Evolutionary conservation across 30 jellyfish, hydroid and myxozoan genomes (phyloP).

Genomic region (Nemopilema nomurai): DNA sequence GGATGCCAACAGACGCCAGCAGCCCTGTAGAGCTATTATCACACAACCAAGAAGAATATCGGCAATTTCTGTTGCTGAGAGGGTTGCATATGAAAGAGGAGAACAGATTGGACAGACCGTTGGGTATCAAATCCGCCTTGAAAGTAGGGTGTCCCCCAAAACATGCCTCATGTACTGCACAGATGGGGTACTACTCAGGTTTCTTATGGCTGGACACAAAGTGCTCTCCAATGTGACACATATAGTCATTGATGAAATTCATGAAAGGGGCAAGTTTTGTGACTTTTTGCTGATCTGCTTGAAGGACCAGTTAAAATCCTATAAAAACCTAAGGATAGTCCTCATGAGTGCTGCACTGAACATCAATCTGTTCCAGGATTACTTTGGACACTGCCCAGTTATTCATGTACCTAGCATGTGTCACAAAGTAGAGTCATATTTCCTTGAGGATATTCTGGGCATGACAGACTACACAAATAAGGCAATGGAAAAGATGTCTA

Average conservation of each 20-base stretch:
- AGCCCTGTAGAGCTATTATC: constrained; percentile 69
- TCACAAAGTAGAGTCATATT: constrained; percentile 63
- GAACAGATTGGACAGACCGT: constrained; percentile 85
- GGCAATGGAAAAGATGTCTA: constrained; percentile 46
- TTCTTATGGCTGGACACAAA: constrained; percentile 81
- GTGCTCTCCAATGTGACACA: constrained; percentile 65
- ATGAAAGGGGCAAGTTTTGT: constrained; percentile 71
- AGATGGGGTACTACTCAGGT: constrained; percentile 69
- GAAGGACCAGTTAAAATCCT: constrained; percentile 66
- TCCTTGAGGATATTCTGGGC: constrained; percentile 65
- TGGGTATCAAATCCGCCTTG: constrained; percentile 81
- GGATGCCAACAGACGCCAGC: constrained; percentile 48
- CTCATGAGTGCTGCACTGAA: constrained; percentile 82
- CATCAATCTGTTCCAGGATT: constrained; percentile 50
- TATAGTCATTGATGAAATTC: constrained; percentile 80
- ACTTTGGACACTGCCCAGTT: constrained; percentile 78
- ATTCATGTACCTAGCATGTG: constrained; percentile 58
- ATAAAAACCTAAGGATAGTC: constrained; percentile 64
- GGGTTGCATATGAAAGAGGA: constrained; percentile 86
- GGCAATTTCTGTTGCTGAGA: constrained; percentile 83
- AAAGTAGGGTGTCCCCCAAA: constrained; percentile 67
- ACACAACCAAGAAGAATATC: constrained; percentile 85
- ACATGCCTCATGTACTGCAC: constrained; percentile 75
- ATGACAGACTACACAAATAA: constrained; percentile 66
- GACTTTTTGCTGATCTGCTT: constrained; percentile 71